Conservation (phyloP, 2,113 vertebrate genomes). For the Phyllopteryx taeniolatus region DNA sequence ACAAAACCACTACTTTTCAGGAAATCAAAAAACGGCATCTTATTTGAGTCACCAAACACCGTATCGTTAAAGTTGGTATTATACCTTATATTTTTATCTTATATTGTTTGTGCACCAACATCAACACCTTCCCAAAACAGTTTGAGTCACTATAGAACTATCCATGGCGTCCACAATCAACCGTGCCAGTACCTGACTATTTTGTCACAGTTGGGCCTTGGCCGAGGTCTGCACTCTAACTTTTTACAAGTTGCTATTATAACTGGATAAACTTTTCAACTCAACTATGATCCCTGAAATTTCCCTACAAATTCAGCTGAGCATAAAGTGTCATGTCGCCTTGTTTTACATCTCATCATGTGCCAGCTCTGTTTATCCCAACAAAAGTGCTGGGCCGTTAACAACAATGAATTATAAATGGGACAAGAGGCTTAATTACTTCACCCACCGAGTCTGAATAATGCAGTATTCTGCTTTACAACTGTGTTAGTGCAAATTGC, state of each 20-base stretch:
- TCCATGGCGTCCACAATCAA: background rate
- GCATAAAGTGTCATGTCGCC: slow-evolving; percentile 47
- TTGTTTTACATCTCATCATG: slow-evolving; percentile 46
- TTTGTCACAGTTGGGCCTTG: background rate
- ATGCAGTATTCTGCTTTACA: slow-evolving; percentile 65
- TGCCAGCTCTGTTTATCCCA: slow-evolving; percentile 62
- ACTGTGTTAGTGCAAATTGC: slow-evolving; percentile 45
- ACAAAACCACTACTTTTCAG: too few species aligned
- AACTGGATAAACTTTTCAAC: background rate
- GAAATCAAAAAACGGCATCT: too few species aligned
- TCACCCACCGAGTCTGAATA: slow-evolving; percentile 60
- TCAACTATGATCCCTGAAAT: slow-evolving; percentile 37
- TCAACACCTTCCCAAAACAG: background rate
- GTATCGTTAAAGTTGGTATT: too few species aligned
- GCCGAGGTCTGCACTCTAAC: background rate
- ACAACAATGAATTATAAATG: slow-evolving; percentile 69
- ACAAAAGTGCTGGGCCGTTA: slow-evolving; percentile 43
- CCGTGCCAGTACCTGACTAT: too few species aligned
- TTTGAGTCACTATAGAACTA: background rate
- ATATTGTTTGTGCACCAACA: too few species aligned
- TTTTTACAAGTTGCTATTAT: background rate
- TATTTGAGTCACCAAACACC: too few species aligned
- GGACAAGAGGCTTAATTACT: slow-evolving; percentile 69
- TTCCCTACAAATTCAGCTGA: slow-evolving; percentile 21
- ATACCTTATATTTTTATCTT: too few species aligned